A percentile compares a stretch with the other conserved stretches of the same genome.
Evolutionary conservation across 2,113 vertebrate genomes (phyloP).

Genomic region (Phocoena phocoena): DNA sequence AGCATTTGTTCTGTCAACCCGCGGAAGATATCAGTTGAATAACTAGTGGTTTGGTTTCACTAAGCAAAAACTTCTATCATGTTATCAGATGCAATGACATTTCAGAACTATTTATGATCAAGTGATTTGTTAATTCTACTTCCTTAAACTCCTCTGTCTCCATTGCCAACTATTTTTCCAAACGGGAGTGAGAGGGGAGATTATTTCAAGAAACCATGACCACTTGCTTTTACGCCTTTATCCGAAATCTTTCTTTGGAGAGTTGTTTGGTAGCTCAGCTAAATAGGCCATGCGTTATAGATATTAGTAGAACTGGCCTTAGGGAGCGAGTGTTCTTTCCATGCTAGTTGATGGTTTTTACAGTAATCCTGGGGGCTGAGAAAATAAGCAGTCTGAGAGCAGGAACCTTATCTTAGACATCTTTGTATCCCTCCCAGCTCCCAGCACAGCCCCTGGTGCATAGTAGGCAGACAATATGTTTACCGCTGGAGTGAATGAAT

Average conservation of each 20-base stretch:
- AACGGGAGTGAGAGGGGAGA: background rate
- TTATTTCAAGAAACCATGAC: background rate
- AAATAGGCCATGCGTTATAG: background rate
- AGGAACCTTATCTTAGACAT: background rate
- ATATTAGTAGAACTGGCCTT: background rate
- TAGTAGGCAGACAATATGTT: slow-evolving; percentile 55
- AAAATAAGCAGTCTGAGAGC: background rate
- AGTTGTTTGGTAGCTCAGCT: background rate
- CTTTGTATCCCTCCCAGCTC: background rate
- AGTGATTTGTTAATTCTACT: background rate
- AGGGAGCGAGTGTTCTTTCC: background rate
- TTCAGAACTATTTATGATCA: background rate
- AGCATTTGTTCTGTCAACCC: background rate
- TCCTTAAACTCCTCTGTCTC: background rate
- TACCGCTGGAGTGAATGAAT: slow-evolving; percentile 52
- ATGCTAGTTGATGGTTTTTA: background rate
- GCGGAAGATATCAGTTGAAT: background rate
- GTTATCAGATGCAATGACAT: background rate
- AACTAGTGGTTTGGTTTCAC: background rate
- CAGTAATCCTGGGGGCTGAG: background rate
- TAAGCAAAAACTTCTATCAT: background rate
- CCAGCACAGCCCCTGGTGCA: background rate
- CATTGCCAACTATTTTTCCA: background rate
- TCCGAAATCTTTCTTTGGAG: slow-evolving; percentile 27
- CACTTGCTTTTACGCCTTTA: background rate